phyloP scores from a whole-genome alignment of 2,113 vertebrate genomes.

The Dasypus novemcinctus region DNA sequence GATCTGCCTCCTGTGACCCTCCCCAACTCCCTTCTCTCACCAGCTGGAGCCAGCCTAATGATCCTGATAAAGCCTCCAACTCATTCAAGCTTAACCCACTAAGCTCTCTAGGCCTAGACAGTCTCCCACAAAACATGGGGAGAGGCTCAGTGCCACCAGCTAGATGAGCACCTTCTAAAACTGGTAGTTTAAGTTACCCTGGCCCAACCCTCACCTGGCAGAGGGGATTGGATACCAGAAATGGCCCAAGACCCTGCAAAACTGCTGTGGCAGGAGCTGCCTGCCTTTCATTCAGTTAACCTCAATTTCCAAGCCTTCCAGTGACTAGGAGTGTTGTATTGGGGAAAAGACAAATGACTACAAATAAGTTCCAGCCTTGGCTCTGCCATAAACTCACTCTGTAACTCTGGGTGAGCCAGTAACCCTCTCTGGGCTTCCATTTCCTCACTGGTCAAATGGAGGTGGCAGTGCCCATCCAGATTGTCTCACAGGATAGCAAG shows the following conservation, averaged over 20 bases:
- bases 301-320: neutral
- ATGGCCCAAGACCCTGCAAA: neutral
- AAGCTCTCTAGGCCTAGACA: neutral
- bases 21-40: neutral
- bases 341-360: neutral
- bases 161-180: neutral
- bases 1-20: neutral
- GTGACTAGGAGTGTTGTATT: neutral
- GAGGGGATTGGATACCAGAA: neutral
- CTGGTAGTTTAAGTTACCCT: neutral
- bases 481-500: neutral
- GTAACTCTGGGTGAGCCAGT: neutral
- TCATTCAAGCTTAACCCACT: constrained; percentile 54
- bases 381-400: neutral
- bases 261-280: neutral
- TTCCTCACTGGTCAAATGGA: neutral
- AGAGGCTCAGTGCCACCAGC: neutral
- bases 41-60: constrained; percentile 44
- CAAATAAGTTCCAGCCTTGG: neutral
- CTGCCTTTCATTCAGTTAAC: neutral
- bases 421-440: neutral
- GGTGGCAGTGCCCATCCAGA: neutral
- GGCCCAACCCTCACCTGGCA: neutral
- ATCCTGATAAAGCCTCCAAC: constrained; percentile 62
- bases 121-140: neutral